Conservation (phyloP, 1,140 invertebrate species). For the Temnothorax longispinosus region DNA sequence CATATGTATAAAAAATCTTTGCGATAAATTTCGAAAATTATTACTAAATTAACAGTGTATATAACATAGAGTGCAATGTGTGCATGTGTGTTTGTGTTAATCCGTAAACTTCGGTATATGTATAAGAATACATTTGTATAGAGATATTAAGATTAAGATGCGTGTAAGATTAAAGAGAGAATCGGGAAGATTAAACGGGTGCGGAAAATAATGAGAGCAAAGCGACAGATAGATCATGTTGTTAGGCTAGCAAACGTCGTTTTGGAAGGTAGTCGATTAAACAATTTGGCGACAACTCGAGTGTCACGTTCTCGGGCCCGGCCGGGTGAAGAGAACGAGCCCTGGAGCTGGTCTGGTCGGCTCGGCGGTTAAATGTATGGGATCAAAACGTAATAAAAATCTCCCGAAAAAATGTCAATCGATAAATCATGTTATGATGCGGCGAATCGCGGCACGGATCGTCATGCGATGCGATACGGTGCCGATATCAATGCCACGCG, state of each 20-base stretch:
- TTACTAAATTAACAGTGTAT: neutral
- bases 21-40: neutral
- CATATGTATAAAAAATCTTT: neutral
- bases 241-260: neutral
- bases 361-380: slow-evolving; percentile 71
- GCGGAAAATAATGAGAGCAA: slow-evolving; percentile 2
- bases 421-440: slow-evolving; percentile 77
- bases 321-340: neutral
- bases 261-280: neutral
- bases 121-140: neutral
- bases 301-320: neutral
- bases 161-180: neutral
- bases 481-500: neutral
- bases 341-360: neutral
- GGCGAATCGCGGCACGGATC: slow-evolving; percentile 7
- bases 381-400: slow-evolving; percentile 82
- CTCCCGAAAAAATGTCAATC: slow-evolving; percentile 78
- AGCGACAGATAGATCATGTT: neutral
- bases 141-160: neutral
- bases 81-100: neutral
- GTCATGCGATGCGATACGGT: neutral
- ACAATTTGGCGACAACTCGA: neutral
- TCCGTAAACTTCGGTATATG: neutral
- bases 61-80: neutral
- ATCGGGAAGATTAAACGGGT: neutral